Evolutionary conservation across 1,140 invertebrate genomes (phyloP), one percentile per base, ranked within the genome.

Genomic region (Carposina sasakii): DNA sequence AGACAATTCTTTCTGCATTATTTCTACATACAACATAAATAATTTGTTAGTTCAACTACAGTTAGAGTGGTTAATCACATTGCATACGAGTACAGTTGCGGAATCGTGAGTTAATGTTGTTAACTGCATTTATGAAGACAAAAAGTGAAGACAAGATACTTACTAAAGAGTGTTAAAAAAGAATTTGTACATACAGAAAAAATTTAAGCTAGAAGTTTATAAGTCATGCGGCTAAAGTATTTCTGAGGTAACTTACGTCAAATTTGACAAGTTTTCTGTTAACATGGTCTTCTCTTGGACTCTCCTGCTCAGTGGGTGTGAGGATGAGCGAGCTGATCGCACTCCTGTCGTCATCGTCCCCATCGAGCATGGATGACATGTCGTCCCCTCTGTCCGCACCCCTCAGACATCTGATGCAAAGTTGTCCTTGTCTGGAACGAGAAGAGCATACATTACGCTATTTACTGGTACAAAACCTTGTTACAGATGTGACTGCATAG

Each of bases 401-500:
- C 21, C 92, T 86, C 19, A 94, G 83, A 67, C 94, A 95, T 55
- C 92, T 89, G 47, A 90, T 89, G 66, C 92, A 94, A 47, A 94
- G 85, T 65, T 93, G 91, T 2, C 92, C 93, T 87, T 92, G 90
- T 69, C 92, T 93, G 66, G 2, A 75, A 82, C 63, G 53, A 30
- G 40, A 39, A 43, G 21, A 3, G 2, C n/a, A n/a, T n/a, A n/a
- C n/a, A n/a, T n/a, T n/a, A n/a, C n/a, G n/a, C n/a, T n/a, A n/a
- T n/a, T n/a, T n/a, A n/a, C n/a, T n/a, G n/a, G n/a, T n/a, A n/a
- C n/a, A n/a, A n/a, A n/a, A n/a, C n/a, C n/a, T n/a, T n/a, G n/a
- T n/a, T n/a, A n/a, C n/a, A n/a, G n/a, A n/a, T n/a, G n/a, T n/a
- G n/a, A n/a, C n/a, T n/a, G n/a, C n/a, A n/a, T n/a, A n/a, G n/a